Evolutionary conservation across 1,140 invertebrate genomes (phyloP).

Genomic region (Cotesia glomerata): DNA sequence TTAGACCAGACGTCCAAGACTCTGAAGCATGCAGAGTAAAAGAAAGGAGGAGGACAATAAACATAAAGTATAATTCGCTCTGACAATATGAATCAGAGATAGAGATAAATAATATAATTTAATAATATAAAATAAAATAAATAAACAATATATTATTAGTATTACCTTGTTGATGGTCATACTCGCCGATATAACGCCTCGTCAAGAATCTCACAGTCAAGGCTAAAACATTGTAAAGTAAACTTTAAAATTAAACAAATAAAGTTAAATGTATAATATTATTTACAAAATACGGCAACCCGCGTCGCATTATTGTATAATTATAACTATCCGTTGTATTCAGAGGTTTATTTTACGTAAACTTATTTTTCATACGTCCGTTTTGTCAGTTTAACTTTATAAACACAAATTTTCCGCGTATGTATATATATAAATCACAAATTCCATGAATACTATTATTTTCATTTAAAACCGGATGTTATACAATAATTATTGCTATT

Average conservation of each 20-base stretch:
- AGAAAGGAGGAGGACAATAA: slow-evolving; percentile 27
- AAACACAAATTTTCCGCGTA: no score
- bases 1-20: slow-evolving; percentile 46
- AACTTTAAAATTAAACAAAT: neutral
- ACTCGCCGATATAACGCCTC: slow-evolving; percentile 90
- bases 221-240: slow-evolving; percentile 69
- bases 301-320: neutral
- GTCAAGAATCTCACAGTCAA: slow-evolving; percentile 88
- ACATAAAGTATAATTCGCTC: neutral
- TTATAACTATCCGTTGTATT: neutral
- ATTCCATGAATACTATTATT: no score
- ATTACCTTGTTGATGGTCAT: slow-evolving; percentile 89
- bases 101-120: neutral
- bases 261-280: neutral
- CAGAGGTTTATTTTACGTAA: no score
- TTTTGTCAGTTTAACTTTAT: no score
- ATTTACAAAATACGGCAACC: no score
- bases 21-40: slow-evolving; percentile 38
- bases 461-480: no score
- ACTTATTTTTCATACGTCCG: no score
- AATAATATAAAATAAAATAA: neutral
- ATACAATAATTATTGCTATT: no score
- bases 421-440: no score
- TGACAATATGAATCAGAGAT: no score
- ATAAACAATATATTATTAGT: neutral